These are phyloP conservation scores for Hirtodrosophila confusa DNA, from an alignment of 2,888 invertebrate genomes.

Conservation along the genomic window DNA sequence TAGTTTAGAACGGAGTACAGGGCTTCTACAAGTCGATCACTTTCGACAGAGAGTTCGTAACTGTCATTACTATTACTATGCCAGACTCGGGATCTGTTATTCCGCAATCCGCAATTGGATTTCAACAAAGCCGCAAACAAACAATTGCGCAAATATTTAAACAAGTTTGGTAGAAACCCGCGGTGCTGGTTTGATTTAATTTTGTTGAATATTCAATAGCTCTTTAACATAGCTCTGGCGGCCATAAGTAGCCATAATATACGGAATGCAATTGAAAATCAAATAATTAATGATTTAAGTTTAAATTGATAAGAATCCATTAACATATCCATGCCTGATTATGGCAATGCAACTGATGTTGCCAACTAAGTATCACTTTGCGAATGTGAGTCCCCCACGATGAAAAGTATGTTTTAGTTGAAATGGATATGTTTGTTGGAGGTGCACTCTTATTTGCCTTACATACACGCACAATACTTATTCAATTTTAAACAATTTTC, in stretches of 20 bases:
- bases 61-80: neutral
- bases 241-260: slow-evolving; percentile 24
- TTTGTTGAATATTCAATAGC: slow-evolving; percentile 53
- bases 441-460: no score
- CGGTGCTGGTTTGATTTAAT: slow-evolving; percentile 51
- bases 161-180: slow-evolving; percentile 33
- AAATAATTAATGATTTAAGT: slow-evolving; percentile 64
- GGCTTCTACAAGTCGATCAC: neutral
- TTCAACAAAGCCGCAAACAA: slow-evolving; percentile 58
- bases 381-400: neutral
- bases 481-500: slow-evolving; percentile 9
- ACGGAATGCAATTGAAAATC: slow-evolving; percentile 35
- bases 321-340: slow-evolving; percentile 13
- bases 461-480: no score
- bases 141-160: slow-evolving; percentile 65
- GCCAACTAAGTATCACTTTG: slow-evolving; percentile 7
- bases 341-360: no score
- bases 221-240: slow-evolving; percentile 22
- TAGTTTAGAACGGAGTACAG: neutral
- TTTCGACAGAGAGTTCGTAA: neutral
- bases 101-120: slow-evolving; percentile 34
- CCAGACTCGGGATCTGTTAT: slow-evolving; percentile 3
- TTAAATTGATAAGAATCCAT: slow-evolving; percentile 51
- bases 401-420: neutral
- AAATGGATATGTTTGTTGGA: neutral